A percentile compares a stretch with the other conserved stretches of the same genome.
Evolutionary conservation across 2,888 invertebrate species (phyloP).

Genomic region (Thymelicus acteon): DNA sequence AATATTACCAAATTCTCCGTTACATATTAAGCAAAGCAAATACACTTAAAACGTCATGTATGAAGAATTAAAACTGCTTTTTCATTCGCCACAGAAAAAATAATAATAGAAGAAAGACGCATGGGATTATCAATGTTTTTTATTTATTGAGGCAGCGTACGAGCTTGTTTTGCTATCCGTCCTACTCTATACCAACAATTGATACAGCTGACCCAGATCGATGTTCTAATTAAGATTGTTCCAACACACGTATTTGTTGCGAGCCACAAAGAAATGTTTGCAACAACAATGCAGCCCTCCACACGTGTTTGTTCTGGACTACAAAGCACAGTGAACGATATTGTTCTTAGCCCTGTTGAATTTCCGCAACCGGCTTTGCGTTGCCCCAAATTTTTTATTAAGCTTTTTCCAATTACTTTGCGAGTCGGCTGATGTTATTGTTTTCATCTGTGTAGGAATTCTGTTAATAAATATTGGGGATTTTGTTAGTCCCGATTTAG

Average conservation of each 20-base stretch:
- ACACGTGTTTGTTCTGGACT: constrained; percentile 35
- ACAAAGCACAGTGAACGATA: constrained; percentile 33
- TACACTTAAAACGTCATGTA: no score
- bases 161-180: constrained; percentile 11
- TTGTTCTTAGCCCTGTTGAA: constrained; percentile 35
- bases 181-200: constrained; percentile 29
- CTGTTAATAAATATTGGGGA: not conserved
- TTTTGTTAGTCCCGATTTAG: not conserved
- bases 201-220: constrained; percentile 31
- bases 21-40: no score
- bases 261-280: constrained; percentile 36
- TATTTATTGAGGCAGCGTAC: not conserved
- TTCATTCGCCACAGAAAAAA: no score
- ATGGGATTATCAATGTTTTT: no score
- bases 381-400: constrained; percentile 34
- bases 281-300: constrained; percentile 36
- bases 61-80: not conserved
- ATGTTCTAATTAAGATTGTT: constrained; percentile 39
- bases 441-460: constrained; percentile 2
- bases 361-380: constrained; percentile 30
- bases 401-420: constrained; percentile 26
- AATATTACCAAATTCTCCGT: no score
- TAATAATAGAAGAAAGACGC: no score
- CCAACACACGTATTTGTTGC: constrained; percentile 33
- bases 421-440: constrained; percentile 19